A percentile compares a stretch with the other conserved stretches of the same genome.
Conservation (phyloP, 30 jellyfish, hydroid and myxozoan species). For the Chrysaora quinquecirrha region DNA sequence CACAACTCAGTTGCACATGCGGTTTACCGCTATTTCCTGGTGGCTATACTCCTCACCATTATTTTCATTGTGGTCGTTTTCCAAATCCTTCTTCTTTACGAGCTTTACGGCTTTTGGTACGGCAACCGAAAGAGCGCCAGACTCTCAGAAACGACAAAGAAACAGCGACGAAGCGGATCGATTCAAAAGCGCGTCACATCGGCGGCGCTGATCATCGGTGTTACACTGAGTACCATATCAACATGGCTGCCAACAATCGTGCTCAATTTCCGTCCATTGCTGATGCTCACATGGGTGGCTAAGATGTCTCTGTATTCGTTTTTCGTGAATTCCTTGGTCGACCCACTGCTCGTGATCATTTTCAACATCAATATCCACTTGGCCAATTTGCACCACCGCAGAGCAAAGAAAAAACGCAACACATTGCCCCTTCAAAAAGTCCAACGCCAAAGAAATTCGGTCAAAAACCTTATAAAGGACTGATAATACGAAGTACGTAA, state of each 20-base stretch:
- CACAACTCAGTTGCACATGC: not conserved
- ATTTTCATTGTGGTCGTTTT: slow-evolving; percentile 23
- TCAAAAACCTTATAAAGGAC: no score
- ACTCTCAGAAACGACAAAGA: not conserved
- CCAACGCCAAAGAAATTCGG: no score
- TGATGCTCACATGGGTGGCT: slow-evolving; percentile 42
- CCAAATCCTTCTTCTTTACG: slow-evolving; percentile 33
- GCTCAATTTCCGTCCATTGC: slow-evolving; percentile 45
- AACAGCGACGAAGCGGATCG: not conserved
- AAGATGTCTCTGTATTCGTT: slow-evolving; percentile 46
- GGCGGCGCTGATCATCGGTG: slow-evolving; percentile 27
- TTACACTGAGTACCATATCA: slow-evolving; percentile 42
- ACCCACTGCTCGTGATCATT: slow-evolving; percentile 23
- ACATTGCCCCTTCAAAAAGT: no score
- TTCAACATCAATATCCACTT: slow-evolving; percentile 15
- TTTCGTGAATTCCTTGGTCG: slow-evolving; percentile 55
- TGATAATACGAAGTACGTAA: no score
- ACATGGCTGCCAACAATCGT: slow-evolving; percentile 71
- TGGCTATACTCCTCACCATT: slow-evolving; percentile 10
- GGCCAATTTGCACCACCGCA: no score
- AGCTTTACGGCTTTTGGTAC: slow-evolving; percentile 27
- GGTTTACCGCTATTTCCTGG: slow-evolving; percentile 35
- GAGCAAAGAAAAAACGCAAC: no score
- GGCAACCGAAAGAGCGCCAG: slow-evolving; percentile 12
- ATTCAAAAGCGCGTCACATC: slow-evolving; percentile 18